Base-by-base conservation (phyloP, 2,113 vertebrate genomes). In the Cichladusa arquata region DNA sequence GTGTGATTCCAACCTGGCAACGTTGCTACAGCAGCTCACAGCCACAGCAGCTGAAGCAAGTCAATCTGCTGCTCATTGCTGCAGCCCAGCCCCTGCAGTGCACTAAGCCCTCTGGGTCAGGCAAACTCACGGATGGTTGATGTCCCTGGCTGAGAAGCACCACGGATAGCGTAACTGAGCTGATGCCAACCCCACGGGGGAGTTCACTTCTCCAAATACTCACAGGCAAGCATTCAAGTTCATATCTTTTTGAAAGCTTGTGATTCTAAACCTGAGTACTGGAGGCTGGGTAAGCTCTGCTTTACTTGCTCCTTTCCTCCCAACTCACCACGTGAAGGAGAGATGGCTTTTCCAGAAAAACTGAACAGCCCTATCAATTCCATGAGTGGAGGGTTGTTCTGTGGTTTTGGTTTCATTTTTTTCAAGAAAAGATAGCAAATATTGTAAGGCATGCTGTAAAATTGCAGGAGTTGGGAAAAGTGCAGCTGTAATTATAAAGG, bases 81-180 rank as follows among this genome's bases (percentile, higher is more conserved):
- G 71, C 71, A 34, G 45, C 5, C 45, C 65, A 76, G 40, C 58
- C 71, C 62, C 74, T 33, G 76, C 71, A 31, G 64, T 0, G 44
- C 76, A 31, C 53, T 24, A 11, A 77, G 42, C 34, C 23, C 33
- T 62, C 56, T 8, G 23, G 57, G n/a, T 17, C 20, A 22, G 48
- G 57, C 31, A 64, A 54, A 53, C 20, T 22, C 77, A 14, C 0
- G 0, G 9, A 15, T 4, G 53, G 42, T 7, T 34, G 48, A 36
- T 23, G 14, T 10, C 47, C 56, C 72, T 29, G 77, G 29, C 60
- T 38, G 29, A 84, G 60, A 57, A 33, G 64, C 22, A 86, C 76
- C 42, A 28, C 0, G 1, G 76, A 83, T n/a, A 50, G 19, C 0
- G 1, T 1, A 38, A 64, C 33, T 6, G 33, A 83, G 67, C 14